Evolutionary conservation across 2,113 vertebrate species (phyloP).

Genomic region (Parotia lawesii): DNA sequence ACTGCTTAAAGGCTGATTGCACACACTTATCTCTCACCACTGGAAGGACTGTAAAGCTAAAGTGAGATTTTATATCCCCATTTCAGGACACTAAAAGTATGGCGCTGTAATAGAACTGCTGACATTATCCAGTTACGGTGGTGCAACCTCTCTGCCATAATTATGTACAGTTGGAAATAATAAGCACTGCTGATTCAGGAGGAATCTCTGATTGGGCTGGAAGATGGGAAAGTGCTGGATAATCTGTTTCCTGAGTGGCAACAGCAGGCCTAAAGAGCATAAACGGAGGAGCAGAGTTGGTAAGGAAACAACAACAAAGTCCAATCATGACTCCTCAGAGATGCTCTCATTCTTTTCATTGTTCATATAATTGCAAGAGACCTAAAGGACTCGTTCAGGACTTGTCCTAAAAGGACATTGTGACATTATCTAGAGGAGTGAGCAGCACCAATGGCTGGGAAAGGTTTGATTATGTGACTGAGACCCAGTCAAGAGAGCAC

Average conservation of each 20-base stretch:
- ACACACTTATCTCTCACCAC: background rate
- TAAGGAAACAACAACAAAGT: background rate
- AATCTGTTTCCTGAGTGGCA: constrained; percentile 40
- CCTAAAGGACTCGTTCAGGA: background rate
- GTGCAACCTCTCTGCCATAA: constrained; percentile 8
- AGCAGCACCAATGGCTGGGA: background rate
- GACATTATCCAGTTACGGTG: background rate
- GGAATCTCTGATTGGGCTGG: constrained; percentile 39
- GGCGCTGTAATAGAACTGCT: background rate
- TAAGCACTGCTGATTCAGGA: constrained; percentile 37
- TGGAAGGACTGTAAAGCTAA: constrained; percentile 7
- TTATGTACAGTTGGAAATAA: constrained; percentile 23
- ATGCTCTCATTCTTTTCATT: background rate
- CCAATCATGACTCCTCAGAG: background rate
- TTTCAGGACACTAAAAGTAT: constrained; percentile 3
- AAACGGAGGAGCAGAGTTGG: background rate
- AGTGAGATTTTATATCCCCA: constrained; percentile 20
- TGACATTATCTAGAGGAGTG: background rate
- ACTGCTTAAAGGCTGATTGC: background rate
- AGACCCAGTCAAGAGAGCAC: background rate
- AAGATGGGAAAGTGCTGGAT: constrained; percentile 14
- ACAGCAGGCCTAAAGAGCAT: background rate
- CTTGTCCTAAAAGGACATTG: background rate
- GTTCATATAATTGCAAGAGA: background rate
- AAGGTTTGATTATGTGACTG: rapidly evolving